A percentile compares a stretch with the other conserved stretches of the same genome.
Evolutionary conservation across 1,140 invertebrate species (phyloP).

Genomic region (Camponotus vicinus): DNA sequence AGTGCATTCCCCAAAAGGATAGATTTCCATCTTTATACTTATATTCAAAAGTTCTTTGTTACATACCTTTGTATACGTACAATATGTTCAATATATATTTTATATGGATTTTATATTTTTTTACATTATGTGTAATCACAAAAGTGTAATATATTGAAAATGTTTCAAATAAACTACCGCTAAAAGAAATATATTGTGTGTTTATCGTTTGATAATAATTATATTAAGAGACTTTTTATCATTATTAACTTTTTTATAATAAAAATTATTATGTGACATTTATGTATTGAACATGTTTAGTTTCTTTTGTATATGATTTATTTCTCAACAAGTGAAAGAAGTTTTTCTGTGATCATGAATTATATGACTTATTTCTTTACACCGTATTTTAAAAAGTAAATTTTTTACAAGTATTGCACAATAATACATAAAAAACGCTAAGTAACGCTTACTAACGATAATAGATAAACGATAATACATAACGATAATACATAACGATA

Average conservation of each 20-base stretch:
- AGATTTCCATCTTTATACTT: neutral
- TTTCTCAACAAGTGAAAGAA: constrained; percentile 18
- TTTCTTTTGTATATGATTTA: constrained; percentile 4
- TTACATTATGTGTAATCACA: neutral
- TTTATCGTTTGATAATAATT: neutral
- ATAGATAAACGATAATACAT: too few relatives aligned
- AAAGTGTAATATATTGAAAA: neutral
- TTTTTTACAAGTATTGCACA: too few relatives aligned
- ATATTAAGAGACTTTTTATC: too few relatives aligned
- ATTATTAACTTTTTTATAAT: too few relatives aligned
- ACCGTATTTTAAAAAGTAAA: too few relatives aligned
- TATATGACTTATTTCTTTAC: too few relatives aligned
- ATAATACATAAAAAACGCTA: too few relatives aligned
- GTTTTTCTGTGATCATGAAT: neutral
- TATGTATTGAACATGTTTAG: too few relatives aligned
- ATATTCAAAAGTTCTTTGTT: neutral
- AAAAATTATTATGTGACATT: too few relatives aligned
- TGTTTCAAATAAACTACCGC: constrained; percentile 17
- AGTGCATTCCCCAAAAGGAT: constrained; percentile 37
- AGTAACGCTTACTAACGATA: too few relatives aligned
- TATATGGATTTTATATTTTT: constrained; percentile 23
- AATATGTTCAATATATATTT: neutral
- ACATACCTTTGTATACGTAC: neutral
- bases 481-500: too few relatives aligned
- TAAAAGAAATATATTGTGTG: neutral